A percentile compares a stretch with the other conserved stretches of the same genome.
phyloP scores from a whole-genome alignment of 2,888 invertebrate species.

The Neoascia interrupta region DNA sequence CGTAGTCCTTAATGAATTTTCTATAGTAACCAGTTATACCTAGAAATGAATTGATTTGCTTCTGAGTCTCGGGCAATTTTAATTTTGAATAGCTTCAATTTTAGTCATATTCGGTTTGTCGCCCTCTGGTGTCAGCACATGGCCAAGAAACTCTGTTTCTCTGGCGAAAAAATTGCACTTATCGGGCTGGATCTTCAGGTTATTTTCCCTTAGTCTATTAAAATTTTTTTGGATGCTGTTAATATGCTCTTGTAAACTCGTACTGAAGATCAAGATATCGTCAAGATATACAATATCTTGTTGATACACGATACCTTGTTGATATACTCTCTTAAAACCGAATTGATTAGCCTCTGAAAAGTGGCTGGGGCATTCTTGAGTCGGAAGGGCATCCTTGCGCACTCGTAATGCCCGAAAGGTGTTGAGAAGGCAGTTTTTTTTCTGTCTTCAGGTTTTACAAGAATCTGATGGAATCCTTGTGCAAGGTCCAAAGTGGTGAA shows the following conservation, averaged over 20 bases:
- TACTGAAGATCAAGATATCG: not conserved
- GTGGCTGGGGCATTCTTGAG: slow-evolving; percentile 1
- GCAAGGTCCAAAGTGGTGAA: slow-evolving; percentile 21
- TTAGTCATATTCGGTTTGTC: slow-evolving; percentile 16
- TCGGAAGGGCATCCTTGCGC: not conserved
- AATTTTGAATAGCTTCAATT: slow-evolving; percentile 17
- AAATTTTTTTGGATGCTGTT: slow-evolving; percentile 11
- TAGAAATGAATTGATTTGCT: slow-evolving; percentile 5
- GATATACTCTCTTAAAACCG: slow-evolving; percentile 4
- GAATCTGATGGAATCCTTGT: slow-evolving; percentile 68
- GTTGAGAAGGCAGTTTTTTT: slow-evolving; percentile 59
- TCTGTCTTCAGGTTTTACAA: slow-evolving; percentile 43
- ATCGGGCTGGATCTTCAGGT: slow-evolving; percentile 63
- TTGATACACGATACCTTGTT: too few relatives aligned
- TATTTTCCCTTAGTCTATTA: not conserved
- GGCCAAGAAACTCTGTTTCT: slow-evolving; percentile 66
- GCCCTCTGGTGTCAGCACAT: slow-evolving; percentile 4
- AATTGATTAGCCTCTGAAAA: slow-evolving; percentile 30
- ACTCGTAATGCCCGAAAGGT: slow-evolving; percentile 56
- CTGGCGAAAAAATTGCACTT: slow-evolving; percentile 62
- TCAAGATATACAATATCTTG: not conserved
- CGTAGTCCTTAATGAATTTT: slow-evolving; percentile 1
- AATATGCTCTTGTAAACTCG: slow-evolving; percentile 4
- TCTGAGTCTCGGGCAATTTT: slow-evolving; percentile 3
- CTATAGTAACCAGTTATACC: not conserved